Evolutionary conservation across 2,113 vertebrate genomes (phyloP), one percentile per base, ranked within the genome.

Genomic region (Vimba vimba): DNA sequence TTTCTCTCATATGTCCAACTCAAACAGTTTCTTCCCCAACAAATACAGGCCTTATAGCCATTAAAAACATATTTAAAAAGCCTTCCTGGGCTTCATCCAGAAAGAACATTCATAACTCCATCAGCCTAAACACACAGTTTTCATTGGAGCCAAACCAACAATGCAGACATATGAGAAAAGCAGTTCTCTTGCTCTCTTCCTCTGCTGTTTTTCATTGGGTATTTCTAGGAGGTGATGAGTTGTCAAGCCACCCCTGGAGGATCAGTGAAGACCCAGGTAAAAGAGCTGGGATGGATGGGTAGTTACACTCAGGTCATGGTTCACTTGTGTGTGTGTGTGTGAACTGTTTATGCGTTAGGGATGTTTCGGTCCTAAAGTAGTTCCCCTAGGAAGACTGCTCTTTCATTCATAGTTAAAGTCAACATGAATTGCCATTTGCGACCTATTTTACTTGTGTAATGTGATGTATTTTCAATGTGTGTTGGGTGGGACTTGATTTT

Each of bases 31-130:
- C 43, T 33, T 79, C 55, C 84, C 82, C 86, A 87, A 89, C 69
- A 62, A 62, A 86, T 81, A 82, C 84, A 87, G 85, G 47, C 68
- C 59, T 39, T 69, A 79, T 74, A 36, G 88, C 88, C 90, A 90
- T 89, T 89, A 90, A 90, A 87, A 90, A 91, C 85, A 89, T 57
- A 88, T 79, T 89, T 86, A 86, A 85, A 89, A 88, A 86, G 76
- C 86, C 84, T 88, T 85, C 57, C 81, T 87, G 79, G 80, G 77
- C 60, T 77, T 55, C 52, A 73, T 83, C 89, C 90, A 89, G 86
- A 77, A 33, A 86, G 84, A 86, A 90, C 88, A 87, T 87, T 91
- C 87, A 87, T 79, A 87, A 88, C 79, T 88, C 89, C 88, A 89
- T 88, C 89, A 87, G 79, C 86, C 88, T 86, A 88, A 90, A 90